These are phyloP conservation scores for Dendrolimus kikuchii DNA, from an alignment of 1,140 invertebrate species.

Conservation along the genomic window DNA sequence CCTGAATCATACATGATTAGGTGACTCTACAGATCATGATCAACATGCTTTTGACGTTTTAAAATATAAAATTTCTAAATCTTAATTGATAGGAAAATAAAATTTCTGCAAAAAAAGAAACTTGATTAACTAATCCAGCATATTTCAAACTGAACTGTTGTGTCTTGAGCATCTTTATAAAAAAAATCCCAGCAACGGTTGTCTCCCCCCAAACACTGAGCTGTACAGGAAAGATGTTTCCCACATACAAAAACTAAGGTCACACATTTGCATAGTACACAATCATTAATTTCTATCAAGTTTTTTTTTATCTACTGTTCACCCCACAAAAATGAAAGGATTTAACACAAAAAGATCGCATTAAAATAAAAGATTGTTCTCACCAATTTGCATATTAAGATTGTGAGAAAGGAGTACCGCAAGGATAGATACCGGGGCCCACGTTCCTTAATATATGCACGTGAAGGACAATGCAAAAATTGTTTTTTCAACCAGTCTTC, in stretches of 20 bases:
- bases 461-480: conserved; percentile 53
- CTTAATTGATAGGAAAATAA: too few species aligned
- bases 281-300: conserved; percentile 58
- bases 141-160: too few species aligned
- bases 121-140: too few species aligned
- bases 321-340: conserved; percentile 48
- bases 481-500: conserved; percentile 60
- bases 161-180: neutral
- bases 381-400: conserved; percentile 56
- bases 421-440: conserved; percentile 38
- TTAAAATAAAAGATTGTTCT: conserved; percentile 70
- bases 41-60: too few species aligned
- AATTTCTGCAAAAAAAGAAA: too few species aligned
- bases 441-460: conserved; percentile 47
- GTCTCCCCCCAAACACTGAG: conserved; percentile 26
- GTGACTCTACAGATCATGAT: too few species aligned
- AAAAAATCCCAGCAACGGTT: conserved; percentile 18
- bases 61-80: too few species aligned
- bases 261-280: conserved; percentile 54
- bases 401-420: conserved; percentile 55
- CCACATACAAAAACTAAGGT: conserved; percentile 45
- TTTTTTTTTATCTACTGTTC: conserved; percentile 42
- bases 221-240: conserved; percentile 30
- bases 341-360: conserved; percentile 61
- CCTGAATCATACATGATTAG: too few species aligned